These are phyloP conservation scores for Lottia gigantea DNA, from an alignment of 2,888 invertebrate genomes.

Conservation along the genomic window DNA sequence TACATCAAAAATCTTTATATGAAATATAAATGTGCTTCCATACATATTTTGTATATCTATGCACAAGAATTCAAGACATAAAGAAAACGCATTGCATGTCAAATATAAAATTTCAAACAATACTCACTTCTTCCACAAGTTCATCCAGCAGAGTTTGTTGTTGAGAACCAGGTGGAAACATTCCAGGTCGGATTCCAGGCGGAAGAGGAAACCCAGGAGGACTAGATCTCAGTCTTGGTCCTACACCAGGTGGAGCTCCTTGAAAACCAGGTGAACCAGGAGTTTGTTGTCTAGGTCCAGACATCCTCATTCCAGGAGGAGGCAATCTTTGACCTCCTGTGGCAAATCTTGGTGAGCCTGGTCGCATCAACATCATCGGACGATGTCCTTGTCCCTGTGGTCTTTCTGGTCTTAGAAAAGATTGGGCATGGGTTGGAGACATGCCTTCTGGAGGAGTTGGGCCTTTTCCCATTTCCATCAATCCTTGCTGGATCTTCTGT, in stretches of 20 bases:
- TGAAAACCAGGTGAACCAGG: constrained; percentile 24
- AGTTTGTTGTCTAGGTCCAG: constrained; percentile 20
- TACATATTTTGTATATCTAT: no score
- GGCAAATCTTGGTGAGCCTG: constrained; percentile 25
- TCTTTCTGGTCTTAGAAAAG: neutral
- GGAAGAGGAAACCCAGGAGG: neutral
- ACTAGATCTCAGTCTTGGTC: constrained; percentile 10
- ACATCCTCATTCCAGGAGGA: constrained; percentile 37
- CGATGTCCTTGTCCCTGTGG: constrained; percentile 20
- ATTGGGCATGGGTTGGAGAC: constrained; percentile 15
- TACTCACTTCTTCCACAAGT: constrained; percentile 34
- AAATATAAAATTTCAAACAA: neutral
- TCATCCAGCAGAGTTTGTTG: constrained; percentile 39
- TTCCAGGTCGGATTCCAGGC: neutral
- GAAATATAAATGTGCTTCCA: no score
- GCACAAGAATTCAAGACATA: no score
- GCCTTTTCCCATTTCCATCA: constrained; percentile 16
- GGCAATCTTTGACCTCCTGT: constrained; percentile 34
- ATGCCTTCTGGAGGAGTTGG: constrained; percentile 7
- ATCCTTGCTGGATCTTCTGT: constrained; percentile 15
- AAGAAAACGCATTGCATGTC: no score
- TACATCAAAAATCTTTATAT: no score
- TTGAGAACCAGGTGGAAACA: constrained; percentile 19
- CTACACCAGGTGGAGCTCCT: constrained; percentile 22
- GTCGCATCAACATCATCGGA: constrained; percentile 21